Percentiles rank a stretch among this genome's conserved stretches.
Conservation (phyloP, 1,140 invertebrate species). For the Monochamus saltuarius region DNA sequence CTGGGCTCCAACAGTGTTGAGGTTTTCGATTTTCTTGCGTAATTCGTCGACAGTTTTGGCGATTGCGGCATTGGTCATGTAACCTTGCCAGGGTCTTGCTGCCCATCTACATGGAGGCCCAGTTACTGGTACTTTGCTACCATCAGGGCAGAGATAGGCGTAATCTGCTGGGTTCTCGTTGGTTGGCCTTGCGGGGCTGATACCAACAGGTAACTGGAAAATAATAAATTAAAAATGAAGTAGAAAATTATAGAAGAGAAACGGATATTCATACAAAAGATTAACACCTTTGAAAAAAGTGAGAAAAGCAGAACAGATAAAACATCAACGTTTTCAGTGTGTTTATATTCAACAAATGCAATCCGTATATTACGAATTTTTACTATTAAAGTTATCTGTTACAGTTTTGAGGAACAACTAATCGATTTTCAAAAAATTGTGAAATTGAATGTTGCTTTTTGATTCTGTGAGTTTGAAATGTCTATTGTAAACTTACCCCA, state of each 20-base stretch:
- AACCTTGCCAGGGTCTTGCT: conserved; percentile 76
- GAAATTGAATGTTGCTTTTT: no score
- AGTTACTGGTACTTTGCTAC: conserved; percentile 65
- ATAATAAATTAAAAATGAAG: not conserved
- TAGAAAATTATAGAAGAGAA: no score
- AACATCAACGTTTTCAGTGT: no score
- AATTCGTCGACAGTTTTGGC: conserved; percentile 55
- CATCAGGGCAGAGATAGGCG: conserved; percentile 81
- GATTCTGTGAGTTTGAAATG: not conserved
- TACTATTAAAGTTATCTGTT: no score
- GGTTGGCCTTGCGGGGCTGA: conserved; percentile 52
- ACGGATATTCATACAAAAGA: no score
- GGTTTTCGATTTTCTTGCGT: conserved; percentile 42
- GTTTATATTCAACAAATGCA: no score
- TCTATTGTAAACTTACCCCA: conserved; percentile 55
- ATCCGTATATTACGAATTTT: no score
- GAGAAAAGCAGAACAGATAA: no score
- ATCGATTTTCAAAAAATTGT: no score
- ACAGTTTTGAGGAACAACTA: no score
- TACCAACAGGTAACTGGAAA: conserved; percentile 60
- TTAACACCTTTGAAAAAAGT: no score
- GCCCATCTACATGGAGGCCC: conserved; percentile 76
- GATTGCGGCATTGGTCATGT: conserved; percentile 64
- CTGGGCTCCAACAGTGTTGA: conserved; percentile 53
- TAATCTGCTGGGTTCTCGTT: conserved; percentile 62